Evolutionary conservation across 2,113 vertebrate genomes (phyloP).

Genomic region (Cathartes aura): DNA sequence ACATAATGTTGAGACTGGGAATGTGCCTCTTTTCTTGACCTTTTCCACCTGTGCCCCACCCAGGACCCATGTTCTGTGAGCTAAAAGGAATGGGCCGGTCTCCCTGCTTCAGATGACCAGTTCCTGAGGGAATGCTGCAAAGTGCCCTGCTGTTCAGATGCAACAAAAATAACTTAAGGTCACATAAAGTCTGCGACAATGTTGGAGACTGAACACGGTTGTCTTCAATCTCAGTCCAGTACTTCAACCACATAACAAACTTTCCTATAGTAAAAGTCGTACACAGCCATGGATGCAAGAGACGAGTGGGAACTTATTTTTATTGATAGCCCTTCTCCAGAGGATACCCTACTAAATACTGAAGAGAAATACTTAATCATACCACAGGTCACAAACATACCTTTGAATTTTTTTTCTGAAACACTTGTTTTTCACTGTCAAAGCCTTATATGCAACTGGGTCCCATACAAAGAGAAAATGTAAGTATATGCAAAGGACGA

Average conservation of each 20-base stretch:
- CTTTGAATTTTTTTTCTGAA: not conserved
- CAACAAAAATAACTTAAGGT: not conserved
- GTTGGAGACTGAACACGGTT: not conserved
- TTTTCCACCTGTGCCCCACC: not conserved
- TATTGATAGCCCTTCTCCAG: not conserved
- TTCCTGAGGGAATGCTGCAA: not conserved
- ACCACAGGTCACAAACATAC: not conserved
- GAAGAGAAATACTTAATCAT: not conserved
- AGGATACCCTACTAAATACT: not conserved
- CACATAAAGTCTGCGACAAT: not conserved
- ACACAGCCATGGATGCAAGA: not conserved
- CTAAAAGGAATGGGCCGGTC: not conserved
- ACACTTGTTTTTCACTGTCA: not conserved
- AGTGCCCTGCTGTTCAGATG: not conserved
- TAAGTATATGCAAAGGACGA: not conserved
- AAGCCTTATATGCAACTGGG: not conserved
- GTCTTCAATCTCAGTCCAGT: not conserved
- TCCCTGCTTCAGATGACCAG: not conserved
- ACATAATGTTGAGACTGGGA: not conserved
- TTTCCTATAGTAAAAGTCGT: too few species aligned
- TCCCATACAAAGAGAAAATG: fast-evolving
- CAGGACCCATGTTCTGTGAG: not conserved
- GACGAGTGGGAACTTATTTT: not conserved
- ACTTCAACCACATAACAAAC: not conserved
- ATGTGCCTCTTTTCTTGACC: not conserved